Base-by-base conservation (phyloP, 2,888 invertebrate species). In the Heliconius aoede region DNA sequence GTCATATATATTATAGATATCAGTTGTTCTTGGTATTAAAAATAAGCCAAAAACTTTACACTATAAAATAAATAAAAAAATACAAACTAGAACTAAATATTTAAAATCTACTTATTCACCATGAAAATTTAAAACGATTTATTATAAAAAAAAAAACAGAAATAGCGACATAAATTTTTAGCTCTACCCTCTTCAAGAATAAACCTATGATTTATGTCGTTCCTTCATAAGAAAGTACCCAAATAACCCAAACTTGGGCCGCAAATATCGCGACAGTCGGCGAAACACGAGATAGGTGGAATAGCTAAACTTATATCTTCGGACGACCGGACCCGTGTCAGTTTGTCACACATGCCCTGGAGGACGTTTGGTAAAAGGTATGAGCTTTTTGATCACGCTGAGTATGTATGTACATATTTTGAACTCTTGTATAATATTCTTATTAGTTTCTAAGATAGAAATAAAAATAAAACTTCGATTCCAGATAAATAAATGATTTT, bases 241-340 rank as follows among this genome's bases (percentile, higher is more conserved):
- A 65, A 77, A 72, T 67, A 55, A 74, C 60, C 65, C 71, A 76
- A 80, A 77, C 80, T 79, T 79, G 76, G 75, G 87, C 85, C 88
- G 85, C 87, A 87, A 86, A 86, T 85, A 86, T 86, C 83, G 84
- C 85, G 89, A 90, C 91, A 89, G 88, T 86, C 85, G 87, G 87
- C 88, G 87, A 91, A 87, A 72, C 72, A 61, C 21, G 72, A 72
- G 28, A 91, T 85, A 82, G 81, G 80, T 83, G 78, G 60, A 76
- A 65, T 76, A 72, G 71, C 71, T 69, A 69, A 55, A 64, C 65
- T 76, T 78, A 91, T 91, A 91, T 92, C 91, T 91, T 92, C 89
- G 91, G 92, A 90, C 91, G 71, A 83, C 90, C 83, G 93, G 92
- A 92, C 93, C 92, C 93, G 90, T 89, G 91, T 92, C 91, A 92